Evolutionary conservation across 2,888 invertebrate species (phyloP), one percentile per base, ranked within the genome.

Genomic region (Dasysyrphus albostriatus): DNA sequence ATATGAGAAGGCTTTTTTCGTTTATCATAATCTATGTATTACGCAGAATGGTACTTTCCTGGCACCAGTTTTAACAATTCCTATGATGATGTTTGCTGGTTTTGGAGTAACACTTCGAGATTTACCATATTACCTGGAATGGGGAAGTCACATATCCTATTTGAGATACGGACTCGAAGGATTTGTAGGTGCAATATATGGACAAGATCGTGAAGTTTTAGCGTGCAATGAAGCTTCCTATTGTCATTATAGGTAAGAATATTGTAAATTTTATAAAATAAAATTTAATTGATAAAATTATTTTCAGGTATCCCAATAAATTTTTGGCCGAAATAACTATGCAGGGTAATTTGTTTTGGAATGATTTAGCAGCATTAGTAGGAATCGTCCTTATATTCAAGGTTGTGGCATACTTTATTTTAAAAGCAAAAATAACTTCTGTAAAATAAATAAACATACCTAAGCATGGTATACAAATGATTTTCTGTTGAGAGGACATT

Each of bases 21-120:
- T 51, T 29, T 1, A 19, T 5, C 12, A 32, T 9, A 58, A 54
- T 10, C 8, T 47, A n/a, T 24, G 1, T 29, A 49, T 65, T 32
- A 29, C 92, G 59, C 92, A 98, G 98, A 98, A 98, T 91, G 98
- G 98, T 6, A 98, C 98, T 5, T 99, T 98, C 93, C 93, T 98
- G 89, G 98, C 98, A 0, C 98, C 98, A 0, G 96, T 98, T 0
- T 93, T 98, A 12, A 96, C 97, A 3, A 98, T 98, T 39, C 98
- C 98, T 0, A 96, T 98, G 94, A 97, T 99, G 96, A 97, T 98
- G 96, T 98, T 98, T 92, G 98, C 98, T 73, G 98, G 98, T 0
- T 98, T 98, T 92, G 98, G 98, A 19, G 98, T 98, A 8, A 96
- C 97, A 2, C 93, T 98, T 42, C 94, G 96, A 0, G 98, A 98